Conservation (phyloP, 2,797 vertebrate genomes). For the Peromyscus attwateri region DNA sequence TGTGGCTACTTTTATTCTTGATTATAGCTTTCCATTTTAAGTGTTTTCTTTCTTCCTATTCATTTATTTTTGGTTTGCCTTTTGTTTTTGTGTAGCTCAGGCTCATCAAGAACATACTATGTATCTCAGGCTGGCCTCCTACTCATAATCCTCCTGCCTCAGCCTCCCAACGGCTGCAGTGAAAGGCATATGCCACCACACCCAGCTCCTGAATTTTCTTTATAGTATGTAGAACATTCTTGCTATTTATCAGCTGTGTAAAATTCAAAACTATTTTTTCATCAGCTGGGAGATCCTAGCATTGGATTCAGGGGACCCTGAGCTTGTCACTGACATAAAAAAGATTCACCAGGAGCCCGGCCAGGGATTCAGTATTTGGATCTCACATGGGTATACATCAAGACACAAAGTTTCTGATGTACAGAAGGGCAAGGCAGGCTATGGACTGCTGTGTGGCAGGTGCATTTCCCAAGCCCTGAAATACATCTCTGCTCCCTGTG, state of each 20-base stretch:
- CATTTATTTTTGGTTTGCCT: not conserved
- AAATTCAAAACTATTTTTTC: not conserved
- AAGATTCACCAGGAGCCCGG: not conserved
- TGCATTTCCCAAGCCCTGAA: not conserved
- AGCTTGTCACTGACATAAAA: not conserved
- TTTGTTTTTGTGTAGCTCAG: not conserved
- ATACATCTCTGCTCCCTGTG: not conserved
- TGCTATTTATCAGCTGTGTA: not conserved
- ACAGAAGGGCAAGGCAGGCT: not conserved
- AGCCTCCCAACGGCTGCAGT: not conserved
- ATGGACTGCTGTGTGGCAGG: not conserved
- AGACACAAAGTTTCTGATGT: not conserved
- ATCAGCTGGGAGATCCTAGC: not conserved
- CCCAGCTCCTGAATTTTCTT: not conserved
- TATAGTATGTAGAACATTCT: not conserved
- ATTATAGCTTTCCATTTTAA: no score
- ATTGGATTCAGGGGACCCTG: not conserved
- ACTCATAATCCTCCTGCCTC: not conserved
- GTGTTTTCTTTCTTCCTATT: not conserved
- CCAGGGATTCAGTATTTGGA: no score
- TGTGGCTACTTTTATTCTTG: not conserved
- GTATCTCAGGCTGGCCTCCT: not conserved
- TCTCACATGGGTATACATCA: fast-evolving
- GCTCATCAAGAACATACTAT: not conserved
- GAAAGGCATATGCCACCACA: not conserved